Base-by-base conservation (phyloP, 2,888 invertebrate species). In the Epiblema foenella region DNA sequence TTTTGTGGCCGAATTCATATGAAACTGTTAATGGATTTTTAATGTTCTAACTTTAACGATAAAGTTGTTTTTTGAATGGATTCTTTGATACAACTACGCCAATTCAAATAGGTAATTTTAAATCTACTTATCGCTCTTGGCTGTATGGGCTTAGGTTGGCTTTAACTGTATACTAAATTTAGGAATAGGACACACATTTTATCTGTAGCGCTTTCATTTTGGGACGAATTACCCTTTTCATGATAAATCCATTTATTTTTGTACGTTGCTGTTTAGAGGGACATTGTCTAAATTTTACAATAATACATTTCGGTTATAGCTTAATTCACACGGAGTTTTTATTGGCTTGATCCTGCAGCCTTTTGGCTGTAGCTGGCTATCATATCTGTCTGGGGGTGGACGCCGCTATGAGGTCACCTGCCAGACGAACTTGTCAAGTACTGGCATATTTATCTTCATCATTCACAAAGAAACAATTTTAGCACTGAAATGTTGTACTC, bases 141-240 rank as follows among this genome's bases (percentile, higher is more conserved):
- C 29, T 29, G 29, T 33, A 18, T 15, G 33, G 15, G 15, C 17
- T 51, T 15, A 51, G 51, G 33, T 52, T n/a, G 63, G 63, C 15
- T 63, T 54, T 56, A 65, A 8, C 39, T 3, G 8, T 56, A 11
- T 56, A 65, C 54, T 56, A 39, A 54, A 64, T 65, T 52, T 63
- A 20, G 63, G 63, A 51, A 52, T 63, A 2, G 62, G 52, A 54
- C 37, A 37, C 37, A n/a, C 20, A 20, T 12, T 63, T 39, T 37
- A 37, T 54, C 20, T 20, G n/a, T 10, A 18, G 2, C n/a, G 42
- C 42, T 42, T 42, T 12, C 39, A 46, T 12, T 46, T 11, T 46
- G n/a, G 46, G n/a, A n/a, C n/a, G 7, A n/a, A 46, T 12, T 12
- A 42, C 7, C 15, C 4, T 15, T 42, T 42, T 5, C 42, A 42